Evolutionary conservation across 2,113 vertebrate species (phyloP), one percentile per base, ranked within the genome.

Genomic region (Acanthochromis polyacanthus): DNA sequence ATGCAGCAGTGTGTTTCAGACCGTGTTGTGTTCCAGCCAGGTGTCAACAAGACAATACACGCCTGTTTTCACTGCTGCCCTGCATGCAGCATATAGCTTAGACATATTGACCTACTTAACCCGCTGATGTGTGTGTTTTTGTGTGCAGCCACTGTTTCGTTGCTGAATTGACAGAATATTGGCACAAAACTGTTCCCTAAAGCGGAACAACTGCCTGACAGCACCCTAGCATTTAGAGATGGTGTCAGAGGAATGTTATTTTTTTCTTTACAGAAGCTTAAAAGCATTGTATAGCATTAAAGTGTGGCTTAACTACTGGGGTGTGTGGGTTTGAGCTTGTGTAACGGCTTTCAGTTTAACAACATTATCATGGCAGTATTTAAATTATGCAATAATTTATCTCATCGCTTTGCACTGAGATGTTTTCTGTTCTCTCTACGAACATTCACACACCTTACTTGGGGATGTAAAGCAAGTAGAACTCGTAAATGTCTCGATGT

Each of bases 91-190:
- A 5, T 84, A 77, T 75, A 82, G 75, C 84, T 62, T 45, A 77
- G 79, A 76, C 85, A 87, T 67, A 88, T 61, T 91, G 86, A 90
- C 87, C 87, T 78, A 87, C 69, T 90, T 84, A 71, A 76, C 67
- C 0, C 19, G 46, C 80, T 51, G 30, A 46, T 61, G 64, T 55
- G 62, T 57, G 69, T 67, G 56, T 36, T 36, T 36, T 36, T 46
- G 38, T 72, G 62, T 50, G 36, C 66, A 82, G 71, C 67, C n/a
- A 16, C 4, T 50, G 28, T 59, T 76, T 77, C 38, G 28, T 67
- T 40, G 43, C 61, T 52, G 32, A 55, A 81, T 82, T 51, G 75
- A 75, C 74, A 74, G 71, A 73, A 78, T 66, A 62, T 65, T 86
- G 82, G 73, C 81, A 57, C 23, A 30, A 48, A 51, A 11, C 10